A percentile compares a stretch with the other conserved stretches of the same genome.
These are phyloP conservation scores for Crypturellus tataupa DNA, from an alignment of 2,797 vertebrate species.

Conservation along the genomic window DNA sequence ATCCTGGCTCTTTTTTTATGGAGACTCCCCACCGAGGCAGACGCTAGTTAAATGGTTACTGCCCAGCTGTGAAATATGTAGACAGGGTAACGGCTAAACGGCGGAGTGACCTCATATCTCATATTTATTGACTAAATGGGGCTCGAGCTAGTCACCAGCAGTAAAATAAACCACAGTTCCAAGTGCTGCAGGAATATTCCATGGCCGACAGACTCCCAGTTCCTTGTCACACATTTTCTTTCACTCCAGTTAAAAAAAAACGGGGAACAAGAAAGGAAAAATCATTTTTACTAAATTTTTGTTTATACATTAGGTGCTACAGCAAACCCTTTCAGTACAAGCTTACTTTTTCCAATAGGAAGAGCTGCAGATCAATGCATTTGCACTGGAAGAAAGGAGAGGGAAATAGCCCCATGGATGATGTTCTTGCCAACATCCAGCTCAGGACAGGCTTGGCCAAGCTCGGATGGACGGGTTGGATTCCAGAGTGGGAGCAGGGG, in stretches of 20 bases:
- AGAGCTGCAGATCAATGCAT: neutral
- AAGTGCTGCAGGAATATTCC: slow-evolving; percentile 55
- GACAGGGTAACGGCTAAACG: slow-evolving; percentile 53
- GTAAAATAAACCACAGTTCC: slow-evolving; percentile 74
- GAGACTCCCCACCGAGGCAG: slow-evolving; percentile 59
- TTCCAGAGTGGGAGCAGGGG: neutral
- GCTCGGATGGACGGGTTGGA: neutral
- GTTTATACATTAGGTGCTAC: neutral
- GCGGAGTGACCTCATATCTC: slow-evolving; percentile 65
- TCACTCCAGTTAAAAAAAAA: neutral
- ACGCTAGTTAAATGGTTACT: slow-evolving; percentile 69
- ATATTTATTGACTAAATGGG: slow-evolving; percentile 66
- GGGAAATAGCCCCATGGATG: neutral
- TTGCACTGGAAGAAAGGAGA: neutral
- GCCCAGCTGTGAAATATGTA: slow-evolving; percentile 53
- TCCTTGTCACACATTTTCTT: slow-evolving; percentile 7
- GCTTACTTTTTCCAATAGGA: neutral
- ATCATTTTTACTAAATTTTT: neutral
- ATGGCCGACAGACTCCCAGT: slow-evolving; percentile 4
- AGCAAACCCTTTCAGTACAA: neutral
- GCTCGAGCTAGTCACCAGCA: slow-evolving; percentile 68
- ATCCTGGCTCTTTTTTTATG: slow-evolving; percentile 58
- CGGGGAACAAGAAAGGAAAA: neutral
- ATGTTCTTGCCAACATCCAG: neutral
- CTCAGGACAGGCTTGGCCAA: neutral